These are phyloP conservation scores for Philhelius pedissequus DNA, from an alignment of 2,888 invertebrate species.

Conservation along the genomic window DNA sequence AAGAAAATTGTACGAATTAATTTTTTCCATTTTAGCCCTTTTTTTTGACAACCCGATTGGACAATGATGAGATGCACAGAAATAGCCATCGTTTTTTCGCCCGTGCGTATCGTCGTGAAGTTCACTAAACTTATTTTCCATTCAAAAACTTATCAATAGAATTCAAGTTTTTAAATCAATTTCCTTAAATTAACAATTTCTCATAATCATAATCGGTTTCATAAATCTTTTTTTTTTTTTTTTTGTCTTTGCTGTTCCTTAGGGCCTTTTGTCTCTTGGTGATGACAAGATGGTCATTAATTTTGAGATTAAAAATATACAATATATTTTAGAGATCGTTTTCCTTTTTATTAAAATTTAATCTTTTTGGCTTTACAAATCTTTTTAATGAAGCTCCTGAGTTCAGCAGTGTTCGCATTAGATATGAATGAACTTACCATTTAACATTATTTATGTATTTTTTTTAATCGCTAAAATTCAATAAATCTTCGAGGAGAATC, in stretches of 20 bases:
- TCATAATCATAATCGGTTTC: background rate
- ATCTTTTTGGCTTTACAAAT: background rate
- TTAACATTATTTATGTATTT: background rate
- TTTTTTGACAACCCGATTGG: too few relatives aligned
- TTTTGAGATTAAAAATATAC: conserved; percentile 14
- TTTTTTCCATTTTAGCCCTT: too few relatives aligned
- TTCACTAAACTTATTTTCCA: background rate
- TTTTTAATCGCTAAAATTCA: conserved; percentile 32
- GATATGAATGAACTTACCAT: conserved; percentile 20
- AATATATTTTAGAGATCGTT: background rate
- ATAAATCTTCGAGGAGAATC: conserved; percentile 19
- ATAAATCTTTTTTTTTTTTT: background rate
- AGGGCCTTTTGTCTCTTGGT: background rate
- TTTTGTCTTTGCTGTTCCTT: background rate
- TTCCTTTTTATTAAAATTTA: background rate
- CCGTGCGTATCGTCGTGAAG: too few relatives aligned
- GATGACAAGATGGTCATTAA: conserved; percentile 35
- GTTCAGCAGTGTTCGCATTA: background rate
- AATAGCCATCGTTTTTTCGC: too few relatives aligned
- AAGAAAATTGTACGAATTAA: too few relatives aligned
- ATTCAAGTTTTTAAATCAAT: background rate
- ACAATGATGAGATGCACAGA: too few relatives aligned
- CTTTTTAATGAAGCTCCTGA: conserved; percentile 26
- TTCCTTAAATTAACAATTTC: background rate
- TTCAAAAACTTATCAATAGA: background rate